These are phyloP conservation scores for Ammospiza caudacuta DNA, from an alignment of 2,113 vertebrate species.

Conservation along the genomic window DNA sequence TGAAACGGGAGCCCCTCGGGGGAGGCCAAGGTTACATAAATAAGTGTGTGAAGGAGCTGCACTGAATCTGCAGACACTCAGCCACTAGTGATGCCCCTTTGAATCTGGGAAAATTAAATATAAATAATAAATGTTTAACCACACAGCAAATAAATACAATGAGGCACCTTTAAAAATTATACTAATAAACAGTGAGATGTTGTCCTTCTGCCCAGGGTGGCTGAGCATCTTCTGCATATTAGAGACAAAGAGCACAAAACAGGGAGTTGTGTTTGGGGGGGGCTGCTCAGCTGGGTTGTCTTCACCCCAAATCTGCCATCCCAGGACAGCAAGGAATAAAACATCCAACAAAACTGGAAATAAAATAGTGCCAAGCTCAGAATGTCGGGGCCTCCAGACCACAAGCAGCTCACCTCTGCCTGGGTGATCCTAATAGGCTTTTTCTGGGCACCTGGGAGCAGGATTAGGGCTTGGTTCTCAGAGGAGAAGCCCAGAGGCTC, in stretches of 20 bases:
- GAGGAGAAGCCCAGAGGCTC: neutral
- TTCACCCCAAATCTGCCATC: neutral
- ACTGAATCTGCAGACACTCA: slow-evolving; percentile 51
- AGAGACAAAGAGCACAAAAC: neutral
- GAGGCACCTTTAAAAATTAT: slow-evolving; percentile 73
- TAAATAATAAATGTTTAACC: slow-evolving; percentile 70
- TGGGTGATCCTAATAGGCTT: neutral
- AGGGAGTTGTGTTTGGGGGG: neutral
- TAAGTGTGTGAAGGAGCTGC: slow-evolving; percentile 52
- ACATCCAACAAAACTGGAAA: neutral
- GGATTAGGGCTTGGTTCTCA: neutral
- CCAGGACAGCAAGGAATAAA: neutral
- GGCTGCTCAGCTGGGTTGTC: neutral
- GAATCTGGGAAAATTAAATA: slow-evolving; percentile 70
- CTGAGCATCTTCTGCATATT: neutral
- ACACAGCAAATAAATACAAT: slow-evolving; percentile 67
- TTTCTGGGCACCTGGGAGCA: neutral
- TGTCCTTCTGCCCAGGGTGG: slow-evolving; percentile 44
- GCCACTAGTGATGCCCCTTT: slow-evolving; percentile 18
- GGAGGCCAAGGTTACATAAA: slow-evolving; percentile 58
- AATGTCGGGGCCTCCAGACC: neutral
- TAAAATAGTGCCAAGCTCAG: neutral
- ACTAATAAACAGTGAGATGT: slow-evolving; percentile 62
- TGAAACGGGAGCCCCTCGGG: slow-evolving; percentile 29
- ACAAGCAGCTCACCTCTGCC: neutral